Conservation (phyloP, 2,888 invertebrate species). For the Maniola hyperantus region DNA sequence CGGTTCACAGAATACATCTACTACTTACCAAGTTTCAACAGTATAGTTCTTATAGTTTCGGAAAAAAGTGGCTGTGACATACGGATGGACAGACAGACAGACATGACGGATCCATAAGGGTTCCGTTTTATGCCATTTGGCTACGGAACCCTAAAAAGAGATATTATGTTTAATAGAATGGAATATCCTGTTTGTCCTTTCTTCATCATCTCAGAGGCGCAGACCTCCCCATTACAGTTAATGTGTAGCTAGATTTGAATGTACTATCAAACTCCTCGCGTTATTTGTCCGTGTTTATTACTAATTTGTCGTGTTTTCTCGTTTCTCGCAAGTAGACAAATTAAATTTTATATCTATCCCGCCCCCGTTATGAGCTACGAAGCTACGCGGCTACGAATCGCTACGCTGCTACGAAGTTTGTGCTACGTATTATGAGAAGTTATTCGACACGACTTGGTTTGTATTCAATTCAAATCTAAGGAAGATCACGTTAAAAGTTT, state of each 20-base stretch:
- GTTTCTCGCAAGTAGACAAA: constrained; percentile 64
- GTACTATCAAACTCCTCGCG: constrained; percentile 79
- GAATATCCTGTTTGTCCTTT: constrained; percentile 51
- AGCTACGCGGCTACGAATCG: constrained; percentile 52
- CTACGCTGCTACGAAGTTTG: constrained; percentile 37
- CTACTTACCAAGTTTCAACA: too few species aligned
- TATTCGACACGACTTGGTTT: constrained; percentile 1
- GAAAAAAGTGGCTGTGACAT: too few species aligned
- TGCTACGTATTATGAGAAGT: constrained; percentile 1
- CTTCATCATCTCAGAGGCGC: constrained; percentile 51
- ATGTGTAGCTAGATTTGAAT: constrained; percentile 81
- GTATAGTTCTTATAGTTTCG: too few species aligned
- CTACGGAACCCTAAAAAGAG: too few species aligned
- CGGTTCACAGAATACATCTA: too few species aligned
- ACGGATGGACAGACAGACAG: too few species aligned
- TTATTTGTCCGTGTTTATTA: constrained; percentile 76
- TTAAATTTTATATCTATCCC: constrained; percentile 64
- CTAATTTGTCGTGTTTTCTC: constrained; percentile 78
- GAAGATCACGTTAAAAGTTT: not conserved
- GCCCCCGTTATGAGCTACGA: constrained; percentile 51
- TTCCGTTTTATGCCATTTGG: too few species aligned
- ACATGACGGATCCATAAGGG: too few species aligned
- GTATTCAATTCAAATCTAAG: not conserved
- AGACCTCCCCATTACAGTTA: constrained; percentile 77
- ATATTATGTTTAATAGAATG: too few species aligned